A percentile compares a stretch with the other conserved stretches of the same genome.
These are phyloP conservation scores for Solea solea DNA, from an alignment of 2,113 vertebrate species.

Conservation along the genomic window DNA sequence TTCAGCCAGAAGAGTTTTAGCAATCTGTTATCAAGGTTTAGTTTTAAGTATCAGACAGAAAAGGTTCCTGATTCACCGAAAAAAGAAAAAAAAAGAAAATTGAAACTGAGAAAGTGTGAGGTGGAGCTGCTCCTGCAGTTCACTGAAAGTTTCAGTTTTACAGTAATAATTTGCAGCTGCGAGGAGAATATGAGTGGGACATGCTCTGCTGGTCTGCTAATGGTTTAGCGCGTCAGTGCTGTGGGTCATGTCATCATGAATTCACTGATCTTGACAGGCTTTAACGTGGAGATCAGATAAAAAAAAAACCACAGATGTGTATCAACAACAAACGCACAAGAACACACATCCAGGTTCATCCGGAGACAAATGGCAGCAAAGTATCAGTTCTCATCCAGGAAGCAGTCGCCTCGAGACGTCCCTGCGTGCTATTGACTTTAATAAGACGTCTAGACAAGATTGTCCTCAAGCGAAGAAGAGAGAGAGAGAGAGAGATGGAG, in stretches of 20 bases:
- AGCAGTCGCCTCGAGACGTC: constrained; percentile 14
- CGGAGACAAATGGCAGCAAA: not conserved
- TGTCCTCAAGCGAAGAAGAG: constrained; percentile 17
- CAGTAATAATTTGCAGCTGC: no score
- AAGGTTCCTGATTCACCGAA: no score
- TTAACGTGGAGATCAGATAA: constrained; percentile 25
- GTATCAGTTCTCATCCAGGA: not conserved
- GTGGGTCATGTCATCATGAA: constrained; percentile 36
- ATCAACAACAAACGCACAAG: not conserved
- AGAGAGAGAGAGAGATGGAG: constrained; percentile 4
- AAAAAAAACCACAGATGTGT: constrained; percentile 2
- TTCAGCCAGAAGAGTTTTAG: no score
- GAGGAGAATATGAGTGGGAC: constrained; percentile 19
- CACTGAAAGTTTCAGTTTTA: constrained; percentile 11
- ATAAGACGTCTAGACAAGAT: constrained; percentile 64
- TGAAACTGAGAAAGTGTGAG: no score
- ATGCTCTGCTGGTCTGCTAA: constrained; percentile 25
- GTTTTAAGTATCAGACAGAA: no score
- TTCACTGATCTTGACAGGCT: constrained; percentile 60
- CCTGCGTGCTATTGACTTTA: constrained; percentile 57
- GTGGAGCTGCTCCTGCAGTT: not conserved
- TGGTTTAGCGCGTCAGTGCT: constrained; percentile 14
- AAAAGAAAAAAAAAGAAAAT: no score
- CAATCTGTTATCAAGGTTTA: no score
- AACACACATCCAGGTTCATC: not conserved